Evolutionary conservation across 2,888 invertebrate species (phyloP).

Genomic region (Sphaeridia pumilis): DNA sequence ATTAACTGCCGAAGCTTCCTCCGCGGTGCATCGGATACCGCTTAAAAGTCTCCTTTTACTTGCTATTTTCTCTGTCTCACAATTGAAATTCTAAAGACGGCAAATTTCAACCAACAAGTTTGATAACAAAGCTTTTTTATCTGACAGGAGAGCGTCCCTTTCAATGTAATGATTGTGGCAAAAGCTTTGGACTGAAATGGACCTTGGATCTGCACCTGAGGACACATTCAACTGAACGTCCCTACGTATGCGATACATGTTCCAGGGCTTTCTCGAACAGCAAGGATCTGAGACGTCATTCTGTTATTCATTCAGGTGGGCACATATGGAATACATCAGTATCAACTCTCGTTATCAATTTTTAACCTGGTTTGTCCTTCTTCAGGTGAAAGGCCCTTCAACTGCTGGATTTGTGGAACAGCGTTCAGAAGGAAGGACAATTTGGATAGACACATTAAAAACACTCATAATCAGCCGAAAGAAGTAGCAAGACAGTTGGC

Average conservation of each 20-base stretch:
- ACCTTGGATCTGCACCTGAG: slow-evolving; percentile 48
- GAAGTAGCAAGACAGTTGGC: slow-evolving; percentile 28
- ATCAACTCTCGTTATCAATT: too few relatives aligned
- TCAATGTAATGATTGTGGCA: slow-evolving; percentile 50
- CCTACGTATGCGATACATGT: slow-evolving; percentile 54
- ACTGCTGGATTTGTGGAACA: slow-evolving; percentile 7
- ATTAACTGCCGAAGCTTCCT: too few relatives aligned
- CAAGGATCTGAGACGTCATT: slow-evolving; percentile 58
- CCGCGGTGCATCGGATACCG: too few relatives aligned
- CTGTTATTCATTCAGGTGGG: slow-evolving; percentile 55
- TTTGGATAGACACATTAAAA: slow-evolving; percentile 26
- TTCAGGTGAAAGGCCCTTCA: slow-evolving; percentile 4
- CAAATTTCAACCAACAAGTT: too few relatives aligned
- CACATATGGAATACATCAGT: too few relatives aligned
- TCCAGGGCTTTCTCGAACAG: slow-evolving; percentile 53
- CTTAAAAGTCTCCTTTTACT: too few relatives aligned
- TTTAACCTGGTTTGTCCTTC: not conserved
- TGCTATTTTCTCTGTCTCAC: too few relatives aligned
- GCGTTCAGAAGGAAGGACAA: slow-evolving; percentile 4
- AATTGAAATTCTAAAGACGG: too few relatives aligned
- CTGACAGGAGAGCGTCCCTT: slow-evolving; percentile 45
- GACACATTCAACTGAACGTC: slow-evolving; percentile 46
- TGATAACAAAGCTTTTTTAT: too few relatives aligned
- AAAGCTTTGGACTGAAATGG: slow-evolving; percentile 49
- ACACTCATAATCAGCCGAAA: slow-evolving; percentile 32